These are phyloP conservation scores for Fratercula arctica DNA, from an alignment of 2,797 vertebrate genomes.

Conservation along the genomic window DNA sequence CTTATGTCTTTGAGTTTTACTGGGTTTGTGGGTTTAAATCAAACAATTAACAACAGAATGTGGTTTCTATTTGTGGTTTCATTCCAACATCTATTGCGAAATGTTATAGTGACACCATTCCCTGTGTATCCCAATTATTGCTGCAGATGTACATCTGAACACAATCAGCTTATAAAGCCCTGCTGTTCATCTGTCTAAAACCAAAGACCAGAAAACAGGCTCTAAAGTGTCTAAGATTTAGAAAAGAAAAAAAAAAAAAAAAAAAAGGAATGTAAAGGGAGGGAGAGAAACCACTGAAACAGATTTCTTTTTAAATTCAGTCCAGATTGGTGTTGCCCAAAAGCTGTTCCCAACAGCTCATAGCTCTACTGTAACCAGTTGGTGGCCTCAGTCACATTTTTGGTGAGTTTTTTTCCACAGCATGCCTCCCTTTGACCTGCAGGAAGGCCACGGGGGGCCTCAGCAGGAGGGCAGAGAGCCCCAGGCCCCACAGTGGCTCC, in stretches of 20 bases:
- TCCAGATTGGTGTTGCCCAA: not conserved
- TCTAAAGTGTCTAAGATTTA: not conserved
- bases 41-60: conserved; percentile 48
- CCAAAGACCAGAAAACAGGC: conserved; percentile 19
- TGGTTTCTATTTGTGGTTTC: conserved; percentile 46
- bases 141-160: conserved; percentile 62
- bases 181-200: conserved; percentile 48
- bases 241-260: not conserved
- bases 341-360: not conserved
- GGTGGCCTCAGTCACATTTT: not conserved
- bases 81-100: conserved; percentile 25
- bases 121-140: conserved; percentile 27
- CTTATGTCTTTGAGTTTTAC: conserved; percentile 6
- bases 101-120: conserved; percentile 34
- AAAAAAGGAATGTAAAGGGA: not conserved
- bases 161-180: conserved; percentile 36
- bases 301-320: conserved; percentile 20
- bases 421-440: not conserved
- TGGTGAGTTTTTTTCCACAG: not conserved
- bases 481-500: accelerated
- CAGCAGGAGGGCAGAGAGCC: not conserved
- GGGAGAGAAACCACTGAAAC: not conserved
- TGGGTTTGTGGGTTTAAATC: conserved; percentile 34
- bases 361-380: not conserved
- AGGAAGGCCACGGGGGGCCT: not conserved